Conservation (phyloP, 2,888 invertebrate genomes). For the Drosophila leonis region DNA sequence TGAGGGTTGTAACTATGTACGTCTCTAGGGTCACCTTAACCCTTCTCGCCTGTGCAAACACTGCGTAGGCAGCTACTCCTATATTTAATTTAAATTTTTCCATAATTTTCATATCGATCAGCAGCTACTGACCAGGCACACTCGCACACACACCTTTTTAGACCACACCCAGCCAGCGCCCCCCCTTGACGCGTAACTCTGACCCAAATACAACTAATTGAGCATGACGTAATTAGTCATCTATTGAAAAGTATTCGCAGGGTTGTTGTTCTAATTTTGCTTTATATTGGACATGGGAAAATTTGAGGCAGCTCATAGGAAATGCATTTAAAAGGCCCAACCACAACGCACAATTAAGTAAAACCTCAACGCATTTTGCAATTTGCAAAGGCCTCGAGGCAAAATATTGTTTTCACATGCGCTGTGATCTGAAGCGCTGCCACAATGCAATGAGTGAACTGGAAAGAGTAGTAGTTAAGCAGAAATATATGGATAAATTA, state of each 20-base stretch:
- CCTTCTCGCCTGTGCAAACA: slow-evolving; percentile 19
- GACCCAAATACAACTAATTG: slow-evolving; percentile 78
- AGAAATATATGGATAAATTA: neutral
- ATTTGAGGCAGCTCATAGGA: slow-evolving; percentile 28
- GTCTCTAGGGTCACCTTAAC: slow-evolving; percentile 37
- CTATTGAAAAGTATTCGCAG: slow-evolving; percentile 51
- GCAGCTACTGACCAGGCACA: slow-evolving; percentile 21
- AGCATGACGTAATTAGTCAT: slow-evolving; percentile 78
- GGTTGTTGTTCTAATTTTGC: slow-evolving; percentile 35
- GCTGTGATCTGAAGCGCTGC: slow-evolving; percentile 19
- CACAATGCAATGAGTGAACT: neutral
- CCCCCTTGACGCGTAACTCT: slow-evolving; percentile 26
- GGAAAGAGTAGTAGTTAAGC: neutral
- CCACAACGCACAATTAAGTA: slow-evolving; percentile 33
- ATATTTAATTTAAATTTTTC: slow-evolving; percentile 39
- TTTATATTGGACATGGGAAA: slow-evolving; percentile 60
- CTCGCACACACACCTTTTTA: slow-evolving; percentile 22
- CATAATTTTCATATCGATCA: slow-evolving; percentile 57
- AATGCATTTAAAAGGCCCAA: slow-evolving; percentile 50
- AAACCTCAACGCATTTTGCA: slow-evolving; percentile 24
- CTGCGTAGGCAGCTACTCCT: slow-evolving; percentile 32
- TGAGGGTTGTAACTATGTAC: slow-evolving; percentile 24
- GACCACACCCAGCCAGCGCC: slow-evolving; percentile 53
- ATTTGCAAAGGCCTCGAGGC: slow-evolving; percentile 41
- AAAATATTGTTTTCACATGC: slow-evolving; percentile 19